phyloP scores from a whole-genome alignment of 2,113 vertebrate species.

The Dolichotis patagonum region DNA sequence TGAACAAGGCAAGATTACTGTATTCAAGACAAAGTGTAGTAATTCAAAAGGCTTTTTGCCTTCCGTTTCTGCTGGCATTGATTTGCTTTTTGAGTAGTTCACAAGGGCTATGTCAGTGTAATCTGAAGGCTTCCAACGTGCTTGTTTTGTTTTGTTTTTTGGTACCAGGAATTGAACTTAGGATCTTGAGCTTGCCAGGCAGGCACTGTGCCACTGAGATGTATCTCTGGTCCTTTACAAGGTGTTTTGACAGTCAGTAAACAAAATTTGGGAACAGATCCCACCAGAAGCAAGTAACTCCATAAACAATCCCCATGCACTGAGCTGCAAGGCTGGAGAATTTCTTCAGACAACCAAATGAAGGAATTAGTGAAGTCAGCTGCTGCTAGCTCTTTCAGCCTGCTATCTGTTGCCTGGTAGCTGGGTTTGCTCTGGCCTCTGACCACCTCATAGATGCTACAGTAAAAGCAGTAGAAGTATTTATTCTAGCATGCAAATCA shows the following conservation, averaged over 20 bases:
- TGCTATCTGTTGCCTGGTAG: conserved; percentile 59
- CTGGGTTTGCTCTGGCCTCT: background rate
- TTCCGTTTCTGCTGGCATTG: accelerated
- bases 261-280: background rate
- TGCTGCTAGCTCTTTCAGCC: background rate
- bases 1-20: background rate
- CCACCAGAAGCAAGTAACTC: background rate
- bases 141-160: too few relatives aligned
- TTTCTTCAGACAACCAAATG: background rate
- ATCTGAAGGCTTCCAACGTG: background rate
- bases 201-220: too few relatives aligned
- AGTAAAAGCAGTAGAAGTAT: conserved; percentile 69
- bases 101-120: background rate
- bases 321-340: background rate
- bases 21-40: background rate
- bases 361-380: background rate
- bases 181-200: too few relatives aligned
- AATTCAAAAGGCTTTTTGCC: background rate
- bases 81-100: background rate
- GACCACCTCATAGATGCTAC: background rate
- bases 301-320: background rate
- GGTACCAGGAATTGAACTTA: too few relatives aligned
- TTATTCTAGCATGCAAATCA: background rate
- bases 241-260: background rate
- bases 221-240: background rate